Percentiles rank a stretch among this genome's conserved stretches.
Conservation (phyloP, 2,113 vertebrate genomes). For the Cathartes aura region DNA sequence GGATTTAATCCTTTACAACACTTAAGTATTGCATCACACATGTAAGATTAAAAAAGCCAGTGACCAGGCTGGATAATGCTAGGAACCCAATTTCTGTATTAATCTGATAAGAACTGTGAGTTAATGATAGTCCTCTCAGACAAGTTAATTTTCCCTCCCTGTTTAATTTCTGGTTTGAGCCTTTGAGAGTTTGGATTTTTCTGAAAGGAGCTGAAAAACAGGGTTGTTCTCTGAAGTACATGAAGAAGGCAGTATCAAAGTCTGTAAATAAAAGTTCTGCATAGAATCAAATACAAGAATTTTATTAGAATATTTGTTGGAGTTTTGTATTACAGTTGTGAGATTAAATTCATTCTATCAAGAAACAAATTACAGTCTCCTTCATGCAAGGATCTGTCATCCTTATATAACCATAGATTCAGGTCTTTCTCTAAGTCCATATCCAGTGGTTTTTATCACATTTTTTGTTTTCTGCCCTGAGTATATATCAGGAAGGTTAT, state of each 20-base stretch:
- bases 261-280: not conserved
- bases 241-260: not conserved
- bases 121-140: not conserved
- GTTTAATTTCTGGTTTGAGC: not conserved
- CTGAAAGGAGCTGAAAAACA: not conserved
- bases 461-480: not conserved
- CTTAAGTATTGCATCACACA: constrained; percentile 13
- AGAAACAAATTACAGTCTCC: not conserved
- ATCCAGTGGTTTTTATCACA: not conserved
- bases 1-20: not conserved
- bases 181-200: not conserved
- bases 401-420: not conserved
- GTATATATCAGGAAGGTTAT: not conserved
- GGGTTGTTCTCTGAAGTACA: not conserved
- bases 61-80: not conserved
- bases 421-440: not conserved
- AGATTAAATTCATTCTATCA: not conserved
- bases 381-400: not conserved
- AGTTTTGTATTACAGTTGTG: not conserved
- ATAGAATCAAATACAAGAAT: not conserved
- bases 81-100: not conserved
- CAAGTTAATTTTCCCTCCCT: not conserved
- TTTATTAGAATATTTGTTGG: not conserved
- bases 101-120: not conserved
- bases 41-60: not conserved